Base-by-base conservation (phyloP, 2,888 invertebrate genomes). In the Latheticus oryzae region DNA sequence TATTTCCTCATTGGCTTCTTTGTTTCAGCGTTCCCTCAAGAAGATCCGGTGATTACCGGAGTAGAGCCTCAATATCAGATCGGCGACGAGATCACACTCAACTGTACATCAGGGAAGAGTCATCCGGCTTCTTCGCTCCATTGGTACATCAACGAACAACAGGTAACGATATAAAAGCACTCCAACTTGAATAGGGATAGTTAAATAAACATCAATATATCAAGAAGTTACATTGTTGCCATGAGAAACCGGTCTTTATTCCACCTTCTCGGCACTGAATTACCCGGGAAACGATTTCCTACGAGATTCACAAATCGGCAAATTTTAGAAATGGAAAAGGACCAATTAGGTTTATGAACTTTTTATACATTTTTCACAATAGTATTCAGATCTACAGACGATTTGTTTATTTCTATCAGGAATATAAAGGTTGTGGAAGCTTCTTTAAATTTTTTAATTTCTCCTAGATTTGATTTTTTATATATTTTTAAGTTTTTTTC, bases 111-210 rank as follows among this genome's bases (percentile, higher is more conserved):
- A 28, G 88, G 88, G 30, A 84, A 87, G 73, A 90, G 90, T 58
- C 87, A 87, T 76, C 90, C 90, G 17, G 88, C 89, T 11, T 88
- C 90, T 12, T 81, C 85, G 61, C 82, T 90, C 15, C 87, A 87
- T 73, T 90, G 90, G 90, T 89, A 87, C 78, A 88, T 90, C 73
- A 89, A 90, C 73, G 89, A 89, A 67, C 85, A 88, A 77, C 84
- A 87, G 85, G 90, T 89, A 80, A n/a, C 65, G 58, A 55, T 47
- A 47, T 38, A 56, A 50, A 42, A 56, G 33, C 42, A 56, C 42
- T 55, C 13, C 32, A 48, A 15, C 32, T 3, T 33, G 54, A 23
- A 47, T 37, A 19, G 26, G 26, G 43, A 43, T 53, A 53, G 35
- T 26, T 43, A 53, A 53, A 53, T 53, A 57, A 55, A 47, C 47